A percentile compares a stretch with the other conserved stretches of the same genome.
phyloP scores from a whole-genome alignment of 1,140 invertebrate species.

The Dendroctonus valens region DNA sequence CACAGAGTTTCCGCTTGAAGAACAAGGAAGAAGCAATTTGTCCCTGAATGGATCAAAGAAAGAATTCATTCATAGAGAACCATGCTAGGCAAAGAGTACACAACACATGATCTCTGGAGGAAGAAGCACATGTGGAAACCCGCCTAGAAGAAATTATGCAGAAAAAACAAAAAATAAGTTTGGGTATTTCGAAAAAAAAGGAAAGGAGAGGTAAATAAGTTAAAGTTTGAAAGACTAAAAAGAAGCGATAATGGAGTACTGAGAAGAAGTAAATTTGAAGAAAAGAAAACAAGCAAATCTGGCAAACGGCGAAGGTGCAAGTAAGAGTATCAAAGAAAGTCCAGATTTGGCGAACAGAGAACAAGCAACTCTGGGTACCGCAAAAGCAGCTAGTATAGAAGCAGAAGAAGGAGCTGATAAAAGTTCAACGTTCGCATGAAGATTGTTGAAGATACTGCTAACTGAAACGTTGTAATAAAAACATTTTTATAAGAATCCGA shows the following conservation, averaged over 20 bases:
- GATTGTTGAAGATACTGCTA: too few species aligned
- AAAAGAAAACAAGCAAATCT: conserved; percentile 71
- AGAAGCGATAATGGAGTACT: conserved; percentile 72
- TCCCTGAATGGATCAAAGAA: conserved; percentile 67
- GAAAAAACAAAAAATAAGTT: conserved; percentile 70
- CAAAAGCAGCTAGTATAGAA: conserved; percentile 74
- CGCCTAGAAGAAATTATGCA: conserved; percentile 73
- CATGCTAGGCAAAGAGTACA: conserved; percentile 66
- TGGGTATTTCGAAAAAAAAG: conserved; percentile 74
- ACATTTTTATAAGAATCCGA: too few species aligned
- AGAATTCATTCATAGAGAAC: conserved; percentile 72
- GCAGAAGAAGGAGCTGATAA: conserved; percentile 66
- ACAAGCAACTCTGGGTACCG: conserved; percentile 68
- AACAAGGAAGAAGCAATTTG: conserved; percentile 61
- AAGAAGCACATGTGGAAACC: conserved; percentile 75
- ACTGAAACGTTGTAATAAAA: too few species aligned
- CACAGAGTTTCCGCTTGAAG: conserved; percentile 62
- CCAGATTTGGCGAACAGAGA: conserved; percentile 62
- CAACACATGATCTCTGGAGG: conserved; percentile 72
- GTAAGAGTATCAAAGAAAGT: conserved; percentile 72
- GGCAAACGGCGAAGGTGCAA: conserved; percentile 76
- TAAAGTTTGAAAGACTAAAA: conserved; percentile 74
- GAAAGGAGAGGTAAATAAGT: conserved; percentile 73
- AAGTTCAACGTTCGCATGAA: too few species aligned
- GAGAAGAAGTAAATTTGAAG: conserved; percentile 76